Conservation (phyloP, 2,113 vertebrate genomes). For the Dolichallabes microphthalmus region DNA sequence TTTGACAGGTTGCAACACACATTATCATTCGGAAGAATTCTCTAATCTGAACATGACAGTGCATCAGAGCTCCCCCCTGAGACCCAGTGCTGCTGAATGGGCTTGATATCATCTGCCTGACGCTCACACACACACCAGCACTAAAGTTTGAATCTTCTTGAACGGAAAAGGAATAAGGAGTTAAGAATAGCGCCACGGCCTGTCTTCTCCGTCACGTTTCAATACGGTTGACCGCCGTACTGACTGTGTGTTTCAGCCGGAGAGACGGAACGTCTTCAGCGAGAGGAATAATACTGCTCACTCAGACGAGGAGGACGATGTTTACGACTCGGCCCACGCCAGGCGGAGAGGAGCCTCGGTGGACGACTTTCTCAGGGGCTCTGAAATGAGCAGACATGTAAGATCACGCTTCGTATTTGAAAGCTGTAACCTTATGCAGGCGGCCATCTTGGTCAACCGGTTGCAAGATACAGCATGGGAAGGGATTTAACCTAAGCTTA, state of each 20-base stretch:
- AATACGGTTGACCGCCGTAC: neutral
- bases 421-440: too few species aligned
- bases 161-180: neutral
- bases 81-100: neutral
- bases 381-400: constrained; percentile 91
- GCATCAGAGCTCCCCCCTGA: neutral
- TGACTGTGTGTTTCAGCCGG: constrained; percentile 71
- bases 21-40: neutral
- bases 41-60: neutral
- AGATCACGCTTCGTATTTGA: constrained; percentile 26
- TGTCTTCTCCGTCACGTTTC: neutral
- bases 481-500: too few species aligned
- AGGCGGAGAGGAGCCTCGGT: constrained; percentile 86
- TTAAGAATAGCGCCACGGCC: neutral
- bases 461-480: too few species aligned
- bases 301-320: constrained; percentile 88
- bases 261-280: constrained; percentile 86
- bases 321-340: constrained; percentile 79
- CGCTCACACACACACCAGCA: neutral
- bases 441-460: too few species aligned
- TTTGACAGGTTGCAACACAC: neutral
- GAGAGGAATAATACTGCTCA: constrained; percentile 76
- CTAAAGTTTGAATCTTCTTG: neutral
- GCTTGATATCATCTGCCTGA: neutral
- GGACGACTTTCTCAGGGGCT: constrained; percentile 93